Evolutionary conservation across 2,888 invertebrate species (phyloP), one percentile per base, ranked within the genome.

Genomic region (Mechanitis messenoides): DNA sequence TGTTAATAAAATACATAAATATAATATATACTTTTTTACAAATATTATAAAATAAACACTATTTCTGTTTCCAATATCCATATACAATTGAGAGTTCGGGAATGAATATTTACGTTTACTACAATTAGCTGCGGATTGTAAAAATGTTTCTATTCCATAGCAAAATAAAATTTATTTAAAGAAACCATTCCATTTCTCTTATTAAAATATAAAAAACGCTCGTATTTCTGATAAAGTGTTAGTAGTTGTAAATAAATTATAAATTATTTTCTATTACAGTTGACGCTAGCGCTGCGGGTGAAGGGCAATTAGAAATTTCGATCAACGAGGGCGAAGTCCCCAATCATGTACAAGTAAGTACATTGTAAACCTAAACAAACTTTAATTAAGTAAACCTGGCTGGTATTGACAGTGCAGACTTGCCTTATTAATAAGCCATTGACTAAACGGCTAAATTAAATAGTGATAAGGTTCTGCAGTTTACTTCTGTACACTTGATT

Each of bases 281-380:
- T 84, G 98, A 99, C 88, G 99, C 98, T 56, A 97, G 97, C 79
- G 96, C 97, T 78, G 99, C 99, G 58, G 99, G 99, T 50, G 99
- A 99, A 91, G 99, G 99, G 57, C 98, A 99, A 89, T 92, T 99
- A 76, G 99, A 99, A 92, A 99, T 99, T 79, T 98, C 98, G 75
- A 98, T 99, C 81, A 99, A 99, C 85, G 98, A 98, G 90, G 99
- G 99, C 71, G 97, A 98, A 91, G 97, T 99, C 66, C 98, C 99
- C 56, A 99, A 99, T 91, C 98, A 98, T 84, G 98, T 99, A 33
- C 95, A 95, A 91, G 91, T 90, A 77, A 81, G 71, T 67, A 68
- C 4, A 57, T 58, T 65, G 62, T 56, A 62, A 61, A 64, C 62
- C 57, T 63, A 64, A 65, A 59, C 60, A 56, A 66, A 66, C 64